Percentiles rank a stretch among this genome's conserved stretches.
Evolutionary conservation across 2,888 invertebrate species (phyloP).

Genomic region (Taenaris catops): DNA sequence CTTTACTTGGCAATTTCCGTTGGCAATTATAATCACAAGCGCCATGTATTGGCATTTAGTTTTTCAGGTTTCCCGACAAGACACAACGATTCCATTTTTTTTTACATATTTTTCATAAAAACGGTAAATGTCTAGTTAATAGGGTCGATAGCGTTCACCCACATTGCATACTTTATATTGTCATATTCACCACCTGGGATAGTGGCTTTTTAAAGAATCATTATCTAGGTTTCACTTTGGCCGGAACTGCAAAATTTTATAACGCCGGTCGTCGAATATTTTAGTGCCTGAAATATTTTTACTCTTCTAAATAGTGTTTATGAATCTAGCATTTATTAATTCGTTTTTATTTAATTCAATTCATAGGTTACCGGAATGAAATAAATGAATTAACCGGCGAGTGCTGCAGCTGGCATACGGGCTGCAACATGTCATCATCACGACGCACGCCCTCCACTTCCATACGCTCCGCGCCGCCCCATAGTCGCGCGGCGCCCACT

Average conservation of each 20-base stretch:
- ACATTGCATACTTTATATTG: constrained; percentile 71
- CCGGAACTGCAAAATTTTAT: constrained; percentile 30
- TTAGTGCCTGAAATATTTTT: too few species aligned
- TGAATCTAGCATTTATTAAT: too few species aligned
- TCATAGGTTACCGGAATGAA: too few species aligned
- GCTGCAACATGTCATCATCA: constrained; percentile 85
- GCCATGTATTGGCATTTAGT: too few species aligned
- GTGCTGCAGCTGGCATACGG: constrained; percentile 90
- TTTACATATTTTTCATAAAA: background rate
- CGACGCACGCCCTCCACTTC: constrained; percentile 65
- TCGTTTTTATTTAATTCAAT: too few species aligned
- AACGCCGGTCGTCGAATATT: constrained; percentile 18
- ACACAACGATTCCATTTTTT: too few species aligned
- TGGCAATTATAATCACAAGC: too few species aligned
- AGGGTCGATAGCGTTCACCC: constrained; percentile 40
- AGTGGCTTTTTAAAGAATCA: constrained; percentile 55
- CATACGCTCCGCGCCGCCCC: constrained; percentile 87
- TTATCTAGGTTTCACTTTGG: constrained; percentile 42
- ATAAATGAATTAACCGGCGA: too few species aligned
- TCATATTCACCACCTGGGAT: constrained; percentile 62
- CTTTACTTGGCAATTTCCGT: too few species aligned
- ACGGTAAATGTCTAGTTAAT: constrained; percentile 34
- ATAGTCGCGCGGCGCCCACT: constrained; percentile 49
- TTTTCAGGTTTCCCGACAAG: too few species aligned
- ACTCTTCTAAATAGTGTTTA: too few species aligned